Evolutionary conservation across 2,113 vertebrate genomes (phyloP), one percentile per base, ranked within the genome.

Genomic region (Engystomops pustulosus): DNA sequence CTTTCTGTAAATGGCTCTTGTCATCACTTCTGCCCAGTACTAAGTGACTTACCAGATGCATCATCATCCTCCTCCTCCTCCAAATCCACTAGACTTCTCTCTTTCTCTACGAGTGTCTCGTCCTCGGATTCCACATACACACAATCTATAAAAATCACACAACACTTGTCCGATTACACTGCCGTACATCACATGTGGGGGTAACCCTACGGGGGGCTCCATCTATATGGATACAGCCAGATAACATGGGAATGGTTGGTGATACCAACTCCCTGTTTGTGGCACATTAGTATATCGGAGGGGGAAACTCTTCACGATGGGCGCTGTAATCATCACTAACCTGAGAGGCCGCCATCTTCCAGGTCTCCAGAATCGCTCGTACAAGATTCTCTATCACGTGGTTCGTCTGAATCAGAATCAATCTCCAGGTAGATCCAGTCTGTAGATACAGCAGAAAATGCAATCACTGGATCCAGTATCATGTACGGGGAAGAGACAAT

Each of bases 381-480:
- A 6, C 5, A 14, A 0, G 47, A 53, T 30, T 76, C 49, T n/a
- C 12, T 32, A 17, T 75, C 25, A 5, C 23, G 6, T 32, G 53
- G 47, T 18, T 12, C 32, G 9, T 74, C 71, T 0, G 72, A 76
- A 9, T 72, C 70, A 25, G 70, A 72, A 25, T 76, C 72, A 4
- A 76, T 76, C 36, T 53, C 72, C 49, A 76, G 23, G 30, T 76
- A 76, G 9, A 76, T 20, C 3, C 20, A 76, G 47, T 76, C 72
- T 76, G 18, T 55, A 34, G 10, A 30, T 53, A 20, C 27, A 49
- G 5, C 20, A 75, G 25, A 53, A 2, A n/a, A n/a, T n/a, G n/a
- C n/a, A n/a, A n/a, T n/a, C n/a, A n/a, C n/a, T n/a, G n/a, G n/a
- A n/a, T n/a, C n/a, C n/a, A n/a, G n/a, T n/a, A n/a, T n/a, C n/a